Percentiles rank a stretch among this genome's conserved stretches.
phyloP scores from a whole-genome alignment of 37 sponge, comb jelly and placozoan genomes.

The Halichondria panicea region DNA sequence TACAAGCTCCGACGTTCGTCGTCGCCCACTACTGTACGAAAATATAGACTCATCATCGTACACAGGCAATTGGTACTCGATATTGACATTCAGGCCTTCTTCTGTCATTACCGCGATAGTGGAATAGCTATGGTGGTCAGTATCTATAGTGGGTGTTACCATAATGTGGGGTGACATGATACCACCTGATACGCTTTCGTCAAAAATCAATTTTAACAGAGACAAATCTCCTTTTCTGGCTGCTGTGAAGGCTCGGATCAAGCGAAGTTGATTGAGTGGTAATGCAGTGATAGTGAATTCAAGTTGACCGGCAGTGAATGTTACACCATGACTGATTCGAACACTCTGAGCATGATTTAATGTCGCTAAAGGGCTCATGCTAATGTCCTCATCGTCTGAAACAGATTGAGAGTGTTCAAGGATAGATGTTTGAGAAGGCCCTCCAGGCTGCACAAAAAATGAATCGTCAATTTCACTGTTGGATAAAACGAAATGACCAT shows the following conservation, averaged over 20 bases:
- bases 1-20: constrained; percentile 3
- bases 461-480: no score
- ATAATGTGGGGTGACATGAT: not conserved
- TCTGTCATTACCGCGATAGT: constrained; percentile 9
- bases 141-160: not conserved
- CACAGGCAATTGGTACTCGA: constrained; percentile 32
- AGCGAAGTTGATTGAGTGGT: constrained; percentile 20
- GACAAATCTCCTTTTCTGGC: constrained; percentile 19
- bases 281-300: constrained; percentile 62
- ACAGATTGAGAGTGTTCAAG: not conserved
- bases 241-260: constrained; percentile 49
- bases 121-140: not conserved
- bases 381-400: not conserved
- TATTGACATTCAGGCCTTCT: constrained; percentile 46
- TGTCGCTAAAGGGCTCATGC: not conserved
- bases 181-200: not conserved
- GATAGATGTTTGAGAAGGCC: not conserved
- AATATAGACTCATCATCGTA: constrained; percentile 26
- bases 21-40: not conserved
- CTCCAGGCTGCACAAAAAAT: no score
- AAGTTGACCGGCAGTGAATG: constrained; percentile 45
- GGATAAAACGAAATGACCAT: no score
- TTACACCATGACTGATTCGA: constrained; percentile 5
- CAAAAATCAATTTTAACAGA: constrained; percentile 19
- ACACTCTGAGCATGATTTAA: not conserved